Conservation (phyloP, 92 coral and sea anemone genomes). For the Zoanthus sociatus region DNA sequence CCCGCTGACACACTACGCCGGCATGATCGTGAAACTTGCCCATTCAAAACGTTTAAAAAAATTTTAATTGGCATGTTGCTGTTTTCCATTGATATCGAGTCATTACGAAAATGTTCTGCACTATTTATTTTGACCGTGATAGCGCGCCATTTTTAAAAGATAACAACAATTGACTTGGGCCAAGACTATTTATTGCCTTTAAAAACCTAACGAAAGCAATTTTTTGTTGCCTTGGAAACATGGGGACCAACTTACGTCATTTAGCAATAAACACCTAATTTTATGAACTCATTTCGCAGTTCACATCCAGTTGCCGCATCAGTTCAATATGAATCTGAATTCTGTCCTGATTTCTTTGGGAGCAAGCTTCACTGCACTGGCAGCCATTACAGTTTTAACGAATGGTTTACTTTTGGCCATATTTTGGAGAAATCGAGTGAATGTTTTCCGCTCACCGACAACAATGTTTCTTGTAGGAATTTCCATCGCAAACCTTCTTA, state of each 20-base stretch:
- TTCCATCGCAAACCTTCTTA: constrained; percentile 28
- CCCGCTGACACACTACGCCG: too few species aligned
- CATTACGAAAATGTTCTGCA: too few species aligned
- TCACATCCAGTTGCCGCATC: not conserved
- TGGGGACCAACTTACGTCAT: not conserved
- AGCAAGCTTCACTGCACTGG: not conserved
- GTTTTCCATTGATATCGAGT: too few species aligned
- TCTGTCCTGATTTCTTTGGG: constrained; percentile 6
- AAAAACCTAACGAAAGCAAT: too few species aligned
- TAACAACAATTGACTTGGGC: too few species aligned
- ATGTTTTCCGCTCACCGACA: constrained; percentile 4
- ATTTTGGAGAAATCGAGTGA: constrained; percentile 31
- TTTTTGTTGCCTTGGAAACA: too few species aligned
- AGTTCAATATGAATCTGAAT: not conserved
- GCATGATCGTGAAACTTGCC: too few species aligned
- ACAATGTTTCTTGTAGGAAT: constrained; percentile 30
- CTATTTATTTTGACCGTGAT: too few species aligned
- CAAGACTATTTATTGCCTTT: too few species aligned
- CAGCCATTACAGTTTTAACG: constrained; percentile 6
- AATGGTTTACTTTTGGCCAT: not conserved
- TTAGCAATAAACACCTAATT: not conserved
- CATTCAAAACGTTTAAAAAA: too few species aligned
- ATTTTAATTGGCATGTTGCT: too few species aligned
- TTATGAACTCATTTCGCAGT: not conserved
- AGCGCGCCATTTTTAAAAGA: too few species aligned